Evolutionary conservation across 2,113 vertebrate species (phyloP).

Genomic region (Scolopax mira): DNA sequence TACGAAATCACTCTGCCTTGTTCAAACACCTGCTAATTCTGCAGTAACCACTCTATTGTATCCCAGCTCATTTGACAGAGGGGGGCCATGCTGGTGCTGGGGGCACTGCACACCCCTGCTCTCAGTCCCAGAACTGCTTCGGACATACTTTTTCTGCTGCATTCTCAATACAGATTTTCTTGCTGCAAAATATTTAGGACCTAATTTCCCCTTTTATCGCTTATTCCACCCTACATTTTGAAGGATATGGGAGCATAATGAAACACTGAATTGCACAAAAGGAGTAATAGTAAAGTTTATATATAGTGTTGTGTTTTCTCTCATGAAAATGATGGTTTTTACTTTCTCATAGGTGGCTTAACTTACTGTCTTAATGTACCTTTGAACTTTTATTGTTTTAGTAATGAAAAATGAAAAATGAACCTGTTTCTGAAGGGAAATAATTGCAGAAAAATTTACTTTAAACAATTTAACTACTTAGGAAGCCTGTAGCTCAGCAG

Average conservation of each 20-base stretch:
- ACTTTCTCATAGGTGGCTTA: neutral
- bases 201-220: neutral
- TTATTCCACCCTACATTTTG: neutral
- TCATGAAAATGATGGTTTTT: neutral
- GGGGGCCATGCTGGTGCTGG: rapidly evolving
- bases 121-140: neutral
- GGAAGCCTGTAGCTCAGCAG: neutral
- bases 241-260: neutral
- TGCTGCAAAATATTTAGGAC: neutral
- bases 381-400: neutral
- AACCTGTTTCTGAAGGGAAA: neutral
- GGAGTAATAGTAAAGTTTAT: neutral
- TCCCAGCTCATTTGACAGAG: neutral
- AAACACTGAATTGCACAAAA: neutral
- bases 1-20: neutral
- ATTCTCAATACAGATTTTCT: neutral
- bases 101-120: neutral
- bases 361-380: neutral
- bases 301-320: neutral
- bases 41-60: neutral
- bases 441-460: neutral
- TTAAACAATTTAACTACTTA: neutral
- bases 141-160: neutral
- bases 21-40: neutral
- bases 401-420: neutral